Percentiles rank a stretch among this genome's conserved stretches.
phyloP scores from a whole-genome alignment of 2,888 invertebrate species.

The Lasioglossum leucozonium region DNA sequence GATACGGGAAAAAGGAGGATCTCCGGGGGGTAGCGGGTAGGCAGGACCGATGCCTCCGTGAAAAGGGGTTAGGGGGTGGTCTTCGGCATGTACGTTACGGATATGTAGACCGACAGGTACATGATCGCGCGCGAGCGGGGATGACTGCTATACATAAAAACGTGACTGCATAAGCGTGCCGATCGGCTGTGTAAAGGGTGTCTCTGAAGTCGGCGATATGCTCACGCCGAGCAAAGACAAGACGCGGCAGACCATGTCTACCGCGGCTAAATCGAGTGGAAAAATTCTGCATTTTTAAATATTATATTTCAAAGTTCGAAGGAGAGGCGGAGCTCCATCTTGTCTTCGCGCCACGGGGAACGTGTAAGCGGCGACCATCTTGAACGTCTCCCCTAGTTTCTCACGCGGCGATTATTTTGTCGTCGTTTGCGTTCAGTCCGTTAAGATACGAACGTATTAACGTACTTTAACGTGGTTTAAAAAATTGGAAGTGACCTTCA shows the following conservation, averaged over 20 bases:
- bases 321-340: background rate
- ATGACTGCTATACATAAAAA: slow-evolving; percentile 37
- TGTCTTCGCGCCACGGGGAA: background rate
- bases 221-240: background rate
- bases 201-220: background rate
- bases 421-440: background rate
- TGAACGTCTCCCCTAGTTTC: background rate
- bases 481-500: too few relatives aligned
- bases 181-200: background rate
- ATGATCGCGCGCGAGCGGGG: slow-evolving; percentile 35
- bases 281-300: background rate
- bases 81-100: slow-evolving; percentile 64
- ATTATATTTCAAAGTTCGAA: background rate
- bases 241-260: background rate
- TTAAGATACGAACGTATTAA: too few relatives aligned
- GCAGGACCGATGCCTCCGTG: slow-evolving; percentile 58
- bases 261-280: background rate
- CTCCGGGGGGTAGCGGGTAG: slow-evolving; percentile 21
- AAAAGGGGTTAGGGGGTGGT: slow-evolving; percentile 55
- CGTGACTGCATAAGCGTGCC: slow-evolving; percentile 27
- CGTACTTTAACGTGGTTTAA: too few relatives aligned
- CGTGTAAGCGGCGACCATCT: background rate
- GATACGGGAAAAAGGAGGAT: slow-evolving; percentile 50
- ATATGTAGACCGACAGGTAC: slow-evolving; percentile 67
- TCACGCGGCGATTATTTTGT: background rate